Evolutionary conservation across 2,113 vertebrate species (phyloP), one percentile per base, ranked within the genome.

Genomic region (Tapirus terrestris): DNA sequence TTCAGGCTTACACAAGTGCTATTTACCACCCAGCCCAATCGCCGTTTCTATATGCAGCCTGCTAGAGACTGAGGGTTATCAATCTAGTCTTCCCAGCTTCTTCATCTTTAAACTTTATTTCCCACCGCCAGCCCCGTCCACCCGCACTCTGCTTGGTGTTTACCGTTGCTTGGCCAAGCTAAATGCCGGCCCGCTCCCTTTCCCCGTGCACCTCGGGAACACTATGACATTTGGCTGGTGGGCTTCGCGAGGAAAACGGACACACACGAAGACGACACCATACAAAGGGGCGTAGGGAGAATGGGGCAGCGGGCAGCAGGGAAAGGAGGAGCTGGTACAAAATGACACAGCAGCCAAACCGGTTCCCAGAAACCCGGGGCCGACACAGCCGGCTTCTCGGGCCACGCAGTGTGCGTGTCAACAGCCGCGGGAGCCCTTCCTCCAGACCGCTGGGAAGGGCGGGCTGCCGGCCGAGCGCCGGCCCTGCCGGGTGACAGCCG

Each of bases 181-280:
- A 23, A 63, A 86, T n/a, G 72, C 51, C 67, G 63, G 96, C 95
- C 97, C 86, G 96, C 95, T 92, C 92, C 95, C 93, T 86, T 82
- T 29, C 97, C 97, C 96, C 96, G 93, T 94, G 96, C 97, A 96
- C 91, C 97, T 48, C 97, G 94, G 96, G 80, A 60, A 96, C 97
- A 94, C 63, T 85, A 53, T 96, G 97, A 97, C 98, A 98, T 97
- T 94, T 89, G 87, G 92, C 94, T 92, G 97, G 97, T 97, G 98
- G 92, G 97, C 96, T 98, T 96, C 96, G 89, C 96, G 98, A 96
- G 97, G 97, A 91, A 98, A 97, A 97, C 96, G 92, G 97, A 98
- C 98, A 86, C 61, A 33, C 93, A 94, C 85, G 58, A n/a, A 96
- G 48, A 51, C 58, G 89, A 75, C 27, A 39, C 79, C 89, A 88